Conservation (phyloP, 2,797 vertebrate genomes). For the Vultur gryphus region DNA sequence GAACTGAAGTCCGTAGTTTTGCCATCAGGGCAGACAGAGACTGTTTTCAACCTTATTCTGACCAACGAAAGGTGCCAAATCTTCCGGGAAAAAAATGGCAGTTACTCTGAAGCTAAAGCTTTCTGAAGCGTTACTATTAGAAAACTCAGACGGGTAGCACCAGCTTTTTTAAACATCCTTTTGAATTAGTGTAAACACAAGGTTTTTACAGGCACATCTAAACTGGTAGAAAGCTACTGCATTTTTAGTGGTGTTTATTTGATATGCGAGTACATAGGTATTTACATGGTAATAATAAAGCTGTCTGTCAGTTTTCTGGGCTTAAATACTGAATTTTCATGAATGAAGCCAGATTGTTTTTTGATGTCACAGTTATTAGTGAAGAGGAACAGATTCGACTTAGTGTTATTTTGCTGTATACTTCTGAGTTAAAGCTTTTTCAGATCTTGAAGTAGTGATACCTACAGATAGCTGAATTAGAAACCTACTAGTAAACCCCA, state of each 20-base stretch:
- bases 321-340: neutral
- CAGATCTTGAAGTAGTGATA: neutral
- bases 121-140: neutral
- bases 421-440: neutral
- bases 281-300: neutral
- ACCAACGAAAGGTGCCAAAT: fast-evolving
- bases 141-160: neutral
- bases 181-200: neutral
- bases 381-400: neutral
- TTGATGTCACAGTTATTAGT: neutral
- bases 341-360: neutral
- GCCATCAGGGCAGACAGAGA: neutral
- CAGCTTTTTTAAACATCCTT: neutral
- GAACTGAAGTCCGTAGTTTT: neutral
- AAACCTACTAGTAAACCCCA: neutral
- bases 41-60: neutral
- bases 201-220: neutral
- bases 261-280: no score
- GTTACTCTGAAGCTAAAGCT: neutral
- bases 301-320: neutral
- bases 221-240: neutral
- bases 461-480: neutral
- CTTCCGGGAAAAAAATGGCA: fast-evolving
- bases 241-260: neutral
- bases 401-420: neutral